Percentiles rank a stretch among this genome's conserved stretches.
Conservation (phyloP, 2,113 vertebrate genomes). For the Gopherus evgoodei region DNA sequence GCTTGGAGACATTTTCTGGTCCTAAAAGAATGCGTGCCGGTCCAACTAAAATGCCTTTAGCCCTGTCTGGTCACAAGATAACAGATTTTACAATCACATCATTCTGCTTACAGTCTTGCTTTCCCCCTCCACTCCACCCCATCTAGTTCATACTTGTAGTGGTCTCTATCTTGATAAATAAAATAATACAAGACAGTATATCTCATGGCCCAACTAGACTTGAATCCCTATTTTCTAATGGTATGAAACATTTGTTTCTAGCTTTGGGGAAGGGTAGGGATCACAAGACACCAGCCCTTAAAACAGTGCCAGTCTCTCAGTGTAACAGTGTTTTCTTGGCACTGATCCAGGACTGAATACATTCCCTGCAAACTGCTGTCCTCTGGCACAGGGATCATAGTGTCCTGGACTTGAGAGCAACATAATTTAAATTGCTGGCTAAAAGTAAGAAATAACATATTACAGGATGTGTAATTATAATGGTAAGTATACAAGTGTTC, state of each 20-base stretch:
- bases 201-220: not conserved
- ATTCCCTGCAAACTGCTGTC: not conserved
- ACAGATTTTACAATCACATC: not conserved
- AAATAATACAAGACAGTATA: not conserved
- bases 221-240: not conserved
- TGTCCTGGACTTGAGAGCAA: not conserved
- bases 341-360: not conserved
- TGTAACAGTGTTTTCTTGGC: not conserved
- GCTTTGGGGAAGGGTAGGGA: not conserved
- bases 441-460: not conserved
- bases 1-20: slow-evolving; percentile 8
- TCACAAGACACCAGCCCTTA: not conserved
- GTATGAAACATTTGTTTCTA: not conserved
- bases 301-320: not conserved
- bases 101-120: not conserved
- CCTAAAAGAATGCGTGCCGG: accelerated
- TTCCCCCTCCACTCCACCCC: accelerated
- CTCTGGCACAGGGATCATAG: not conserved
- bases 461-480: not conserved
- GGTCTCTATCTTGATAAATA: not conserved
- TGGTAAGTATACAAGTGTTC: not conserved
- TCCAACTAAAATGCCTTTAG: not conserved
- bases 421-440: not conserved
- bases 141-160: not conserved
- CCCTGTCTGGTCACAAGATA: not conserved